Conservation (phyloP, 1,140 invertebrate genomes). For the Sipha flava region DNA sequence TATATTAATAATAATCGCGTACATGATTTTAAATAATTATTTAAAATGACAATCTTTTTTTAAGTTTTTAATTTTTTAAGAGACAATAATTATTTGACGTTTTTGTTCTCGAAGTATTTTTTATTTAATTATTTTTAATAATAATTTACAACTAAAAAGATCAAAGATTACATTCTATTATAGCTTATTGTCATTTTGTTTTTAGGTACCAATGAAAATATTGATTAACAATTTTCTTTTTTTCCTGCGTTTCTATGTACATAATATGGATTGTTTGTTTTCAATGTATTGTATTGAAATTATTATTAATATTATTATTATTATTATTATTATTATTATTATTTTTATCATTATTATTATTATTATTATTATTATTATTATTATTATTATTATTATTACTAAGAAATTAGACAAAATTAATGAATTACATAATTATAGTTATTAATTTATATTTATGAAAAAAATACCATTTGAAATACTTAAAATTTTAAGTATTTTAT, state of each 20-base stretch:
- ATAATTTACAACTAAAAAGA: conserved; percentile 8
- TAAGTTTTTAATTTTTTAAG: conserved; percentile 17
- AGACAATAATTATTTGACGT: conserved; percentile 18
- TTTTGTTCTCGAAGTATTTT: neutral
- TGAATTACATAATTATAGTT: conserved; percentile 4
- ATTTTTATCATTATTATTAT: neutral
- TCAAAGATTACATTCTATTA: conserved; percentile 24
- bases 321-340: no score
- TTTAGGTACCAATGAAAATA: neutral
- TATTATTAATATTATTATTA: neutral
- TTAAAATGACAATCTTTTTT: conserved; percentile 30
- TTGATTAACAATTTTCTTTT: neutral
- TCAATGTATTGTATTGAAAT: conserved; percentile 4
- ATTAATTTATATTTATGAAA: neutral
- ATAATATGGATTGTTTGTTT: neutral
- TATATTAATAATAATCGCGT: neutral
- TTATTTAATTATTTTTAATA: neutral
- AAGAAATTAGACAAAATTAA: neutral
- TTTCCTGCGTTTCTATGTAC: neutral
- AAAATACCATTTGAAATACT: conserved; percentile 1
- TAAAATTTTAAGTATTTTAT: conserved; percentile 9
- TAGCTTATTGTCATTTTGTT: conserved; percentile 18
- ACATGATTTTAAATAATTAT: conserved; percentile 10
- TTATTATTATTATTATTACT: neutral
- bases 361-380: neutral